Base-by-base conservation (phyloP, 2,888 invertebrate species). In the Tromatobia lineatoria region DNA sequence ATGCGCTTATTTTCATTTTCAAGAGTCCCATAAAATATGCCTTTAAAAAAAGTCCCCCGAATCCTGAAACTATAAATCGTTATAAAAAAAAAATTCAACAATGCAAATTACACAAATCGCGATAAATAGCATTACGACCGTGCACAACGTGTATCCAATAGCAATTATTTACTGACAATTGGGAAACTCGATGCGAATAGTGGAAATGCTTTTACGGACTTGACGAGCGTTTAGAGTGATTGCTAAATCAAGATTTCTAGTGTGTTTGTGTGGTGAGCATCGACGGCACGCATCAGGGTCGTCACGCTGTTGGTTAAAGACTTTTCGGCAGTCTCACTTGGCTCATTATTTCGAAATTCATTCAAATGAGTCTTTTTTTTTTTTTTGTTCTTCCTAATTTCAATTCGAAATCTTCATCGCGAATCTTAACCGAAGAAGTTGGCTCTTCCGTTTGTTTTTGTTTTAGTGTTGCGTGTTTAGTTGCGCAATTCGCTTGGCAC, bases 211-310 rank as follows among this genome's bases (percentile, higher is more conserved):
- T 59, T 71, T 45, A 52, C 47, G 25, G 18, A 45, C 25, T 38
- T 23, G 34, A 20, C 18, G 38, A 54, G 25, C 13, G 25, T 54
- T 73, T 18, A 42, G 42, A 64, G 15, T 59, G 13, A 77, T 82
- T 73, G 74, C 54, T 59, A 13, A 78, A 81, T 1, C 3, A 38
- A 59, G 50, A 70, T 47, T 71, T 77, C 52, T 38, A 25, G 74
- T 34, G 64, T 66, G 29, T 23, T 10, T 34, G 20, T 20, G 25
- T 52, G 23, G 45, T 81, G 78, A 78, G 84, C 81, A 84, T 81
- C 84, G 84, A 78, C 77, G 78, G 82, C 66, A 81, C 54, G 64
- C 70, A 78, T 79, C 70, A 84, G 81, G 82, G 84, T 82, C 84
- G 84, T 84, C 82, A 84, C 84, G 82, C 78, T 29, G 61, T 13